Base-by-base conservation (phyloP, 2,113 vertebrate species). In the Notarius lentiginosus region DNA sequence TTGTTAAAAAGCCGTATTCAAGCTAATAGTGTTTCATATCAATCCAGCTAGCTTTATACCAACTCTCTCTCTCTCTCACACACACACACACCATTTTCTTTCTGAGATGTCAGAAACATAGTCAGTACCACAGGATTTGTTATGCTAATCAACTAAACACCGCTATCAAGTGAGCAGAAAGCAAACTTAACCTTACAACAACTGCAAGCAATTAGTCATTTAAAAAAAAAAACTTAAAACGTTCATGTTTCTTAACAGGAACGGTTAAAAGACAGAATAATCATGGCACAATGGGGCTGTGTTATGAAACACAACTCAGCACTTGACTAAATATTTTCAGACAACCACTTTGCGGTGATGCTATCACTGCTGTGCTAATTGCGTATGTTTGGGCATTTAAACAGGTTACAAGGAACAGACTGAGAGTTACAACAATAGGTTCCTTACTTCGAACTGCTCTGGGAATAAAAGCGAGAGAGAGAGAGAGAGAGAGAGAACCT, bases 181-280 rank as follows among this genome's bases (percentile, higher is more conserved):
- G 79, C 61, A 24, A 84, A 75, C 84, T 68, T 58, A 87, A 58
- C 79, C 51, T 24, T 86, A 49, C 79, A 82, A 84, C 77, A 87
- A 87, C 77, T 87, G 88, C 77, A 87, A 89, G 83, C 86, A 87
- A 89, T 89, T 87, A 89, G 76, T 58, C 66, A 76, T 84, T 51
- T 76, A 84, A 87, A 83, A 47, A 47, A 75, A 14, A 51, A 8
- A 17, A 11, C 14, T 88, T 63, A n/a, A 61, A 88, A 86, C 27
- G 70, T 83, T 83, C 79, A 49, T 82, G 81, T 53, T 80, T 58
- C 24, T 65, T 27, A 87, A 87, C 22, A n/a, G 84, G 27, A 65
- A 47, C 61, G 76, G 66, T 89, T 84, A 84, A 81, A 89, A 76
- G 85, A 55, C 85, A 66, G 66, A 84, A 76, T 70, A 84, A 87